Conservation (phyloP, 2,888 invertebrate species). For the Atherix ibis region DNA sequence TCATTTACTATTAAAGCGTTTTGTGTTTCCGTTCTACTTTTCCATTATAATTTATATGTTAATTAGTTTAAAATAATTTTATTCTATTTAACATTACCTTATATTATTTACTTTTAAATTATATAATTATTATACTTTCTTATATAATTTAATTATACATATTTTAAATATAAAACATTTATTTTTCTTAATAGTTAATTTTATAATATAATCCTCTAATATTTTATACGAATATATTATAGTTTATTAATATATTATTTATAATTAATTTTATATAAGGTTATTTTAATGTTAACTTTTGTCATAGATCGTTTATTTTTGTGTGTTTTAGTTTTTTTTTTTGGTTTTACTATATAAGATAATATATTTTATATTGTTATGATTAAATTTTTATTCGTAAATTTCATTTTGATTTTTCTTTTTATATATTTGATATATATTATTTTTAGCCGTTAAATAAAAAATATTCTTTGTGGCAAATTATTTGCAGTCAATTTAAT, state of each 20-base stretch:
- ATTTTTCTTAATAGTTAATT: no score
- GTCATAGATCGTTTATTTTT: conserved; percentile 8
- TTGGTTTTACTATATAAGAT: conserved; percentile 1
- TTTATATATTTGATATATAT: no score
- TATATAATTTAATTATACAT: background rate
- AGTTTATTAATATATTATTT: background rate
- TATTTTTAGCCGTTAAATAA: no score
- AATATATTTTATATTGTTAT: conserved; percentile 1
- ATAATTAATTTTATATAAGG: conserved; percentile 11
- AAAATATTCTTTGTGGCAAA: no score
- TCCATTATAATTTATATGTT: no score
- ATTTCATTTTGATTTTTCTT: conserved; percentile 2
- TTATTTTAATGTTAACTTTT: conserved; percentile 14
- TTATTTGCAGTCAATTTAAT: no score
- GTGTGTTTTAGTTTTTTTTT: conserved; percentile 1
- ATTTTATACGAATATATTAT: background rate
- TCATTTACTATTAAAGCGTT: no score
- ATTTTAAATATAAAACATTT: no score
- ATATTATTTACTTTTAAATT: background rate
- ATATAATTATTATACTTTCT: background rate
- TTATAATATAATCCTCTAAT: background rate
- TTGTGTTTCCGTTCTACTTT: no score
- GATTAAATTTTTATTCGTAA: conserved; percentile 1
- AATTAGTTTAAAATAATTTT: no score
- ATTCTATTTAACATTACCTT: background rate